These are phyloP conservation scores for Neosilurus hyrtlii DNA, from an alignment of 2,797 vertebrate species.

Conservation along the genomic window DNA sequence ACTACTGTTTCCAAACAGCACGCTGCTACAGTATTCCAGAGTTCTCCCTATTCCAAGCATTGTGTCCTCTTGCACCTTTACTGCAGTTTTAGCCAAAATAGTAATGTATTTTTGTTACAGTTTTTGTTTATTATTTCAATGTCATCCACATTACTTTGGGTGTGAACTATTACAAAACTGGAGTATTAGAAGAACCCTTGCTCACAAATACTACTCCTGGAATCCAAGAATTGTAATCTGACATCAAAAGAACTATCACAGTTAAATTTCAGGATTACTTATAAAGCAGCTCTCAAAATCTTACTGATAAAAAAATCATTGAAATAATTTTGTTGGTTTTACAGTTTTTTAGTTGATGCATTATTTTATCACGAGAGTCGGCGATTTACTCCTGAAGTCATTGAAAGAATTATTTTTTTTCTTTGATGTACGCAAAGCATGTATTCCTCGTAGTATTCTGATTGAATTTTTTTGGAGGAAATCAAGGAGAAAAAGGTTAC, in stretches of 20 bases:
- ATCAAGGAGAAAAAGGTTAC: too few species aligned
- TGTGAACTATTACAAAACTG: neutral
- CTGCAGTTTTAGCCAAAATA: neutral
- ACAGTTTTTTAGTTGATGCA: neutral
- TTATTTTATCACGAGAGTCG: too few species aligned
- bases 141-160: neutral
- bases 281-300: neutral
- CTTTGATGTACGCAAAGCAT: too few species aligned
- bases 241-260: neutral
- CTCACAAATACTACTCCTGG: neutral
- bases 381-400: too few species aligned
- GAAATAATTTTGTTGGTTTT: too few species aligned
- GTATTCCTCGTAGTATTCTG: too few species aligned
- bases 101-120: neutral
- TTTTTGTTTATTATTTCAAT: neutral
- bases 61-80: neutral
- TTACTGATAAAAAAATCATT: too few species aligned
- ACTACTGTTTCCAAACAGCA: too few species aligned
- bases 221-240: neutral
- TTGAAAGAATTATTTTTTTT: too few species aligned
- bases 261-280: neutral
- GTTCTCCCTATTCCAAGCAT: neutral
- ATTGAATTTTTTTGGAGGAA: too few species aligned
- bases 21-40: neutral
- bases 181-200: neutral